These are phyloP conservation scores for Takifugu ocellatus DNA, from an alignment of 2,797 vertebrate species.

Conservation along the genomic window DNA sequence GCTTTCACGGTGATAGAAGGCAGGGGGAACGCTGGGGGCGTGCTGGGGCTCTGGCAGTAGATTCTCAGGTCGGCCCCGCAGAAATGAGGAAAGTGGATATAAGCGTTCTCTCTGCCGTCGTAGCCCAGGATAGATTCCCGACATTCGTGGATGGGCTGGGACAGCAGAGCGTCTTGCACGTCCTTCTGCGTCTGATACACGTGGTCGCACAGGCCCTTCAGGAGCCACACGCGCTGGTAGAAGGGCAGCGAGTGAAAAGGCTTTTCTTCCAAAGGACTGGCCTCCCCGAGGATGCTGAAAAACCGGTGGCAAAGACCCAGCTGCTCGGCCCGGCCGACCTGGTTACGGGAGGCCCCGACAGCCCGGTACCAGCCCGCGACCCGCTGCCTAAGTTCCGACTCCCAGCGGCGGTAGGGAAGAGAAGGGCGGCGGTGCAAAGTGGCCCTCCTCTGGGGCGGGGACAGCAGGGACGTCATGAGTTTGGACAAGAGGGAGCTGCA, in stretches of 20 bases:
- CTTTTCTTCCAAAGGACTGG: constrained; percentile 87
- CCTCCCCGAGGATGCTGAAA: constrained; percentile 86
- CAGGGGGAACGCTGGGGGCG: constrained; percentile 81
- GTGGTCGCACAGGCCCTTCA: constrained; percentile 95
- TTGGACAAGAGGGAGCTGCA: constrained; percentile 92
- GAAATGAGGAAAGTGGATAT: constrained; percentile 98
- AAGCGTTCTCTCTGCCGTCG: constrained; percentile 91
- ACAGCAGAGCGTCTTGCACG: constrained; percentile 90
- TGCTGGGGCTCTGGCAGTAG: constrained; percentile 91
- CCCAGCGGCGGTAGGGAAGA: constrained; percentile 90
- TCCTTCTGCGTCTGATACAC: constrained; percentile 96
- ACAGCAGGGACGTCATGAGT: constrained; percentile 95
- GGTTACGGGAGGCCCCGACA: constrained; percentile 82
- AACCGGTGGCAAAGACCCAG: constrained; percentile 91
- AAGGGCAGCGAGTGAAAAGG: constrained; percentile 91
- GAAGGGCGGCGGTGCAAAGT: constrained; percentile 86
- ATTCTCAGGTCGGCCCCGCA: constrained; percentile 96
- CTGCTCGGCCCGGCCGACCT: constrained; percentile 82
- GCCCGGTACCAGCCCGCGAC: constrained; percentile 88
- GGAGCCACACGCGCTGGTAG: constrained; percentile 91
- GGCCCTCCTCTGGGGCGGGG: constrained; percentile 84
- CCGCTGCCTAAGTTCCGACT: constrained; percentile 86
- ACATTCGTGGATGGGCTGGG: constrained; percentile 97
- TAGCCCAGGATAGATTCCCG: constrained; percentile 97
- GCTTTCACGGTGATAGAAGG: constrained; percentile 71